phyloP scores from a whole-genome alignment of 1,140 invertebrate species.

The Heliconius congener region DNA sequence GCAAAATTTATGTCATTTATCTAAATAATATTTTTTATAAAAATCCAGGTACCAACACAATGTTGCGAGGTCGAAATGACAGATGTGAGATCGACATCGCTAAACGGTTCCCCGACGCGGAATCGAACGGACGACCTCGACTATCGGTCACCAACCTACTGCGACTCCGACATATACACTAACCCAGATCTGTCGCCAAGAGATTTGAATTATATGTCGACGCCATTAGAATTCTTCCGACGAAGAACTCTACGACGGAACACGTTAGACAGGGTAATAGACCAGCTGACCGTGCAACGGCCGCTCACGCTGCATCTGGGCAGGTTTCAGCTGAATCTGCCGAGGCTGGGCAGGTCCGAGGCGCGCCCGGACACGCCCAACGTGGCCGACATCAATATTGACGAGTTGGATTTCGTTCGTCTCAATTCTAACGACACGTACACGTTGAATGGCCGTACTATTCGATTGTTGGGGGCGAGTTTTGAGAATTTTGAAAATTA shows the following conservation, averaged over 20 bases:
- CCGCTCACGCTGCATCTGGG: conserved; percentile 65
- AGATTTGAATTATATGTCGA: conserved; percentile 57
- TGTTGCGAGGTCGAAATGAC: conserved; percentile 69
- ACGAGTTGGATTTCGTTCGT: conserved; percentile 62
- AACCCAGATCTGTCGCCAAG: conserved; percentile 47
- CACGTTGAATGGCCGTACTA: conserved; percentile 72
- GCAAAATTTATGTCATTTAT: too few relatives aligned
- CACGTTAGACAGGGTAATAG: conserved; percentile 52
- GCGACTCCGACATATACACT: conserved; percentile 49
- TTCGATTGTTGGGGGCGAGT: conserved; percentile 65
- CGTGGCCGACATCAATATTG: conserved; percentile 60
- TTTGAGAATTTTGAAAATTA: conserved; percentile 73
- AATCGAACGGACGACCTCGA: conserved; percentile 38
- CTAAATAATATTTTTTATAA: background rate
- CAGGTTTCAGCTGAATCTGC: conserved; percentile 68
- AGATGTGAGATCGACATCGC: conserved; percentile 45
- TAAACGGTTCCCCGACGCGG: conserved; percentile 46
- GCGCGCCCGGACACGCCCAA: conserved; percentile 65
- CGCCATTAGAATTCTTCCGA: conserved; percentile 51
- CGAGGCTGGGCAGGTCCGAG: conserved; percentile 53
- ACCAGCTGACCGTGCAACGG: conserved; percentile 48
- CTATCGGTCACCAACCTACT: conserved; percentile 55
- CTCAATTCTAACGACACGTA: conserved; percentile 67
- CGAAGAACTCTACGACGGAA: conserved; percentile 45
- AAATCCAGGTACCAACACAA: conserved; percentile 64